Evolutionary conservation across 23 tunicate species (phyloP), one percentile per base, ranked within the genome.

Genomic region (Trididemnum clinides): DNA sequence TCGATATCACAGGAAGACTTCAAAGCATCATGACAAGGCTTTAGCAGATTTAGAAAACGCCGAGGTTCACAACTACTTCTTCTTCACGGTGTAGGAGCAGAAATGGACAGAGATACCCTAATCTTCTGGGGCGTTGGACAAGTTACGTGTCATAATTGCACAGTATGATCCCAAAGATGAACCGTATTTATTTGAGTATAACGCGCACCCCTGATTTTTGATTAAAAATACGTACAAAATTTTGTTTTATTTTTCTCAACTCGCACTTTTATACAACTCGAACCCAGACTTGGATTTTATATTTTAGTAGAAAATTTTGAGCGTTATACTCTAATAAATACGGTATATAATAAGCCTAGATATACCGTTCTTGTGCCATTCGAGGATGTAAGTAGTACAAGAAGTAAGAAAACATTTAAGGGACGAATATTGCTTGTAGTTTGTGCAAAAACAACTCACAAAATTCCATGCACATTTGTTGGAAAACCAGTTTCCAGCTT

Each of bases 91-190:
- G 86, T 21, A 82, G 86, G 80, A 82, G 86, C 79, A 7, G 86
- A 65, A 72, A 83, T 82, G 80, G 83, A 82, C 86, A 82, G 34
- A 32, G 83, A 82, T 7, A 31, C 31, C 28, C 79, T 83, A 19
- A 72, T 25, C 15, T 54, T 66, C 21, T 66, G 74, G 21, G 35
- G 75, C 84, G 3, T 57, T 79, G 36, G 23, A 54, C 5, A n/a
- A 27, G 34, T 31, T 79, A 57, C 28, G 31, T 49, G 83, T 66
- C n/a, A 75, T 74, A 74, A 72, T 72, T 74, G 66, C 66, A 78
- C 65, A 20, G 35, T 84, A 78, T 84, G 88, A 84, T 74, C 88
- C 88, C 44, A 85, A 84, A 84, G 78, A 84, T 78, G 88, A n/a
- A n/a, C n/a, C n/a, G n/a, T n/a, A n/a, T n/a, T n/a, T n/a, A n/a